A percentile compares a stretch with the other conserved stretches of the same genome.
These are phyloP conservation scores for Ailuropoda melanoleuca DNA, from an alignment of 2,113 vertebrate genomes.

Conservation along the genomic window DNA sequence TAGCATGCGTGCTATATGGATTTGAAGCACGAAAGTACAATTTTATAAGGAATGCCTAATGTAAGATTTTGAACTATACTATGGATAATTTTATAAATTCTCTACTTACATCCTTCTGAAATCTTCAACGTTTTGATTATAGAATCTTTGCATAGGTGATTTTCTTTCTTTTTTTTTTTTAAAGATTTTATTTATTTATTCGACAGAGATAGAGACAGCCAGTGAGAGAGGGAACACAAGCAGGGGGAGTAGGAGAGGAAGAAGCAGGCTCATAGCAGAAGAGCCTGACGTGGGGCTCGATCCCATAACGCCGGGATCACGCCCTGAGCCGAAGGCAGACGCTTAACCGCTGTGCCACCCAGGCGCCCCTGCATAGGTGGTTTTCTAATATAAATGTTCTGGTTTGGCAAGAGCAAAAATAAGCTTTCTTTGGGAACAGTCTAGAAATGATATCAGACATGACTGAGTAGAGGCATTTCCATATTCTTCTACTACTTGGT, in stretches of 20 bases:
- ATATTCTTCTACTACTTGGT: neutral
- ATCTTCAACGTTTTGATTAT: neutral
- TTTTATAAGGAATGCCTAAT: neutral
- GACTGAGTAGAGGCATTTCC: neutral
- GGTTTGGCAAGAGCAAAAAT: neutral
- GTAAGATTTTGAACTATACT: neutral
- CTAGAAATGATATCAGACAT: neutral
- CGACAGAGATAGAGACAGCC: too few species aligned
- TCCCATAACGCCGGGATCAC: too few species aligned
- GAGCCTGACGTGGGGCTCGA: too few species aligned
- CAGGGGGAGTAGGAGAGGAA: too few species aligned
- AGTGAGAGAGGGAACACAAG: too few species aligned
- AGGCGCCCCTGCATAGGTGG: accelerated
- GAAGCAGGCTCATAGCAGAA: too few species aligned
- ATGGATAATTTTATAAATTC: neutral
- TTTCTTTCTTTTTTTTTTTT: too few species aligned
- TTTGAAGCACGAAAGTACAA: neutral
- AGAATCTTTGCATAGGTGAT: neutral
- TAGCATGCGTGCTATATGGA: neutral
- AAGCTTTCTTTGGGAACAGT: neutral
- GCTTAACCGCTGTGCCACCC: too few species aligned
- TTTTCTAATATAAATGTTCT: neutral
- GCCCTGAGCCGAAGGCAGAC: too few species aligned
- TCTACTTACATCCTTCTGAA: neutral
- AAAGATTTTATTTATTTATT: too few species aligned